These are phyloP conservation scores for Larimichthys polyactis DNA, from an alignment of 2,113 vertebrate species.

Conservation along the genomic window DNA sequence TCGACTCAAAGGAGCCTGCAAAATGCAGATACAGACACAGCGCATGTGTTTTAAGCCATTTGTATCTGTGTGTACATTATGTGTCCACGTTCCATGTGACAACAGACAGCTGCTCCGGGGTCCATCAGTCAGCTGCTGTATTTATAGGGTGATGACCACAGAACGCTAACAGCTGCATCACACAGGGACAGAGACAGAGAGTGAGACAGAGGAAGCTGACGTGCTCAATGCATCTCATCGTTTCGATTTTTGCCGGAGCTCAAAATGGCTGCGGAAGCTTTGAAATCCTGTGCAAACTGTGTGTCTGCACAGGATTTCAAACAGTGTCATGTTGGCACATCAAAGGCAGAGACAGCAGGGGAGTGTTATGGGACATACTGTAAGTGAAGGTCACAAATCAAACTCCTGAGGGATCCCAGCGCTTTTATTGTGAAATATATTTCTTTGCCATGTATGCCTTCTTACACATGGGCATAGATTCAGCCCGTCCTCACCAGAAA, in stretches of 20 bases:
- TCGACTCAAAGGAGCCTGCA: background rate
- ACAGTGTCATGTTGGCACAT: background rate
- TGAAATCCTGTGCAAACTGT: background rate
- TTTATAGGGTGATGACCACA: constrained; percentile 70
- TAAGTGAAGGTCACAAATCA: background rate
- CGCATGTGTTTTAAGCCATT: constrained; percentile 1
- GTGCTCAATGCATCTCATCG: background rate
- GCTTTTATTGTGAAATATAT: no score
- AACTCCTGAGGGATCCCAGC: no score
- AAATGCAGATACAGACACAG: background rate
- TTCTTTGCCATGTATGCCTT: no score
- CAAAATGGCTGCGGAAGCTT: background rate
- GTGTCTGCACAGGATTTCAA: background rate
- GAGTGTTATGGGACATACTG: background rate
- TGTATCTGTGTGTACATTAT: constrained; percentile 34
- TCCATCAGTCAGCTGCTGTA: constrained; percentile 67
- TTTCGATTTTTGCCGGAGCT: background rate
- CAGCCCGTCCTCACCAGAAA: no score
- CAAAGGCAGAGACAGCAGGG: background rate
- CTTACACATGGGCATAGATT: no score
- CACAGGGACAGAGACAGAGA: constrained; percentile 32
- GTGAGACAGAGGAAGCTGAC: constrained; percentile 14
- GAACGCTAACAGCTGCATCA: constrained; percentile 68
- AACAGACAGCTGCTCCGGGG: constrained; percentile 59
- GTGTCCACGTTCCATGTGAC: constrained; percentile 30